phyloP scores from a whole-genome alignment of 1,140 invertebrate genomes.

The Belonocnema kinseyi region DNA sequence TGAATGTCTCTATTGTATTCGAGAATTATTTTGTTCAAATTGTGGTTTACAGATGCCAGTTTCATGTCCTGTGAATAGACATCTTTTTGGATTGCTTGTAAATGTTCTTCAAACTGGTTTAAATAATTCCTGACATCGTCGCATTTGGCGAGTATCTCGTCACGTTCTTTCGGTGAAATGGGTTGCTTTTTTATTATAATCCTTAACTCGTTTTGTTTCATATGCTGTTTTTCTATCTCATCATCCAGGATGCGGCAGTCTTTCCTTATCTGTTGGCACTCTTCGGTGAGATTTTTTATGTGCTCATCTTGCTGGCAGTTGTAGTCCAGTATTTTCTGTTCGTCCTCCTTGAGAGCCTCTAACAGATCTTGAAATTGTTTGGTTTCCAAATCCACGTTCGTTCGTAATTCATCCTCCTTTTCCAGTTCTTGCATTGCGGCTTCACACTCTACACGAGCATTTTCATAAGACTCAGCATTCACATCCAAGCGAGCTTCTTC shows the following conservation, averaged over 20 bases:
- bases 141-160: constrained; percentile 24
- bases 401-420: background rate
- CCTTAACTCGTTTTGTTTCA: background rate
- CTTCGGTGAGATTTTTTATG: background rate
- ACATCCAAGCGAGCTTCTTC: constrained; percentile 5
- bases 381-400: background rate
- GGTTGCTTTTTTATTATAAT: constrained; percentile 10
- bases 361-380: background rate
- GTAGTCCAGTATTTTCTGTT: background rate
- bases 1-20: constrained; percentile 11
- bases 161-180: constrained; percentile 1
- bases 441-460: background rate
- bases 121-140: background rate
- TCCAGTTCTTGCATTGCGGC: background rate
- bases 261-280: background rate
- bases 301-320: background rate
- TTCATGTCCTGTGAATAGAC: constrained; percentile 15
- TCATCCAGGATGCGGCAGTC: background rate
- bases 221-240: background rate
- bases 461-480: background rate
- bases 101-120: background rate
- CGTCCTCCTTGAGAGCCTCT: background rate
- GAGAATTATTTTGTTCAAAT: constrained; percentile 15
- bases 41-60: background rate
- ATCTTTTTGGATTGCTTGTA: constrained; percentile 7